Conservation (phyloP, 2,113 vertebrate genomes). For the Petromus typicus region DNA sequence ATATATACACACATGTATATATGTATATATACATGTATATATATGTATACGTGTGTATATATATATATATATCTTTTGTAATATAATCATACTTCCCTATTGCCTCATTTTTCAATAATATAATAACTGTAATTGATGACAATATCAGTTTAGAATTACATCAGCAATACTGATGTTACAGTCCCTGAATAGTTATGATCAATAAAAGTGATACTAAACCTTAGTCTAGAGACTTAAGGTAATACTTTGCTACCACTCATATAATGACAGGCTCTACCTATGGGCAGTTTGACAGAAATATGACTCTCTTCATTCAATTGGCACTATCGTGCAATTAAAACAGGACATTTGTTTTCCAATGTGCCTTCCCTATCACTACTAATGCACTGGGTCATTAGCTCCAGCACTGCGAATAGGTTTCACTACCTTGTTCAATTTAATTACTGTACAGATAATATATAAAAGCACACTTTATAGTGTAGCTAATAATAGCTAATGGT, state of each 20-base stretch:
- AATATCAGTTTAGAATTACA: conserved; percentile 59
- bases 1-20: too few relatives aligned
- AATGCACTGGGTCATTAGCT: conserved; percentile 78
- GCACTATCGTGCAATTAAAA: conserved; percentile 69
- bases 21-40: too few relatives aligned
- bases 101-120: conserved; percentile 60
- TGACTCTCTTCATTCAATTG: conserved; percentile 38
- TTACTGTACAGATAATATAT: conserved; percentile 70
- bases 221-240: conserved; percentile 49
- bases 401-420: conserved; percentile 62
- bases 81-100: conserved; percentile 29
- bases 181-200: conserved; percentile 63
- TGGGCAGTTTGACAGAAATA: conserved; percentile 56
- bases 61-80: neutral
- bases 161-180: conserved; percentile 53
- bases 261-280: conserved; percentile 53
- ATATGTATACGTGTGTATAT: too few relatives aligned
- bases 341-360: conserved; percentile 70
- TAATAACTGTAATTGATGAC: conserved; percentile 69
- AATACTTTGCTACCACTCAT: conserved; percentile 52
- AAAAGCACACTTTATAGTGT: conserved; percentile 52
- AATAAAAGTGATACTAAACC: conserved; percentile 48
- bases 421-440: conserved; percentile 70
- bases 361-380: conserved; percentile 64
- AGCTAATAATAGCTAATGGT: conserved; percentile 52